Evolutionary conservation across 92 coral and sea anemone genomes (phyloP), one percentile per base, ranked within the genome.

Genomic region (Porites evermanni): DNA sequence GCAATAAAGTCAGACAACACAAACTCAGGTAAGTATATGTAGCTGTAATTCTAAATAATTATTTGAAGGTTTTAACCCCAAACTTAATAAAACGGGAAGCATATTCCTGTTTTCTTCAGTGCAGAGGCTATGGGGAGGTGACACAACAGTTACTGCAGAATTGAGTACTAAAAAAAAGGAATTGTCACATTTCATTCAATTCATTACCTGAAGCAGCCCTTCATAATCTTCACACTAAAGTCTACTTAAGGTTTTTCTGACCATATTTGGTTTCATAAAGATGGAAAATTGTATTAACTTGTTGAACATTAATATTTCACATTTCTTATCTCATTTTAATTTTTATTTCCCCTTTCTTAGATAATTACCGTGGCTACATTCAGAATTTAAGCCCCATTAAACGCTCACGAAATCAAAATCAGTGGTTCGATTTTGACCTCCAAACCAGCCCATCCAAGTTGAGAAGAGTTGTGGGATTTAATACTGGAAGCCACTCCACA

Each of bases 391-490:
- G 79, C 38, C 88, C 88, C 10, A 74, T 84, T 0, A 91, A 91
- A 88, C 72, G 88, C 44, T 88, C 94, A n/a, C 81, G 47, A 26
- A 91, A 60, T 65, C 81, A 91, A 47, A 88, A 74, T 67, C 79
- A 88, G 58, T 88, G 90, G 94, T 88, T 51, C 58, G 88, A 91
- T 23, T 26, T 26, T 26, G 29, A 26, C 29, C 29, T 26, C 29
- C 29, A 26, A 26, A 26, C 29, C 29, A 26, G 29, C 29, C 29
- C 2, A 26, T 26, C 29, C 29, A 26, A 26, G 29, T 26, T 26
- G 29, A 1, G 29, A 77, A 20, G 89, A 80, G 92, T 91, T 50
- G 90, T 91, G 23, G 94, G 90, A 14, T 91, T 88, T 56, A 88
- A 91, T 75, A 71, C 65, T 51, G 61, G 88, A 32, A 69, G 74